Conservation (phyloP, 1,140 invertebrate genomes). For the Prorops nasuta region DNA sequence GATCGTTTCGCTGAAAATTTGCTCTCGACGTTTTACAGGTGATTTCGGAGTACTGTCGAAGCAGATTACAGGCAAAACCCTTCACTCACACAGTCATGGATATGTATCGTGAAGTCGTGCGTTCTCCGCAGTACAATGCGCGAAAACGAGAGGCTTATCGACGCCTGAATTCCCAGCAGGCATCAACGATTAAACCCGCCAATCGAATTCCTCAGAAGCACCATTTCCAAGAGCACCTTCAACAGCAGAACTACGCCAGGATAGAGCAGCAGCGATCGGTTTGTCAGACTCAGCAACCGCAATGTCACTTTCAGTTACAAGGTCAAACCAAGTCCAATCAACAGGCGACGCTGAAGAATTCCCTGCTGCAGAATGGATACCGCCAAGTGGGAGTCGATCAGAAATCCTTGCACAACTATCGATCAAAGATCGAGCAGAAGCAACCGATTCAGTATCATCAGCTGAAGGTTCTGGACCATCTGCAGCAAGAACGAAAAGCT, state of each 20-base stretch:
- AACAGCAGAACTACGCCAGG: conserved; percentile 13
- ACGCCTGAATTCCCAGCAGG: conserved; percentile 17
- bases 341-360: too few relatives aligned
- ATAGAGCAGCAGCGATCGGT: conserved; percentile 8
- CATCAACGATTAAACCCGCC: not conserved
- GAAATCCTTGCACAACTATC: too few relatives aligned
- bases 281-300: not conserved
- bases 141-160: conserved; percentile 36
- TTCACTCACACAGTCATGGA: conserved; percentile 66
- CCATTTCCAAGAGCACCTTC: conserved; percentile 13
- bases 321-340: not conserved
- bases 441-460: not conserved
- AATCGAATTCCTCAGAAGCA: conserved; percentile 3
- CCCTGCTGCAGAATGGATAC: too few relatives aligned
- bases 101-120: conserved; percentile 59
- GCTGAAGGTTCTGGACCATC: not conserved
- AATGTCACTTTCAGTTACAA: not conserved
- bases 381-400: too few relatives aligned
- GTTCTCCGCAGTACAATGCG: conserved; percentile 44
- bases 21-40: too few relatives aligned
- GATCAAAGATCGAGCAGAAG: too few relatives aligned
- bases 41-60: conserved; percentile 62
- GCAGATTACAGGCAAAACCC: conserved; percentile 56
- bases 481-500: not conserved
- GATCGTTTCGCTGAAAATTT: too few relatives aligned